Percentiles rank a stretch among this genome's conserved stretches.
Conservation (phyloP, 2,888 invertebrate genomes). For the Choristoneura rosaceana region DNA sequence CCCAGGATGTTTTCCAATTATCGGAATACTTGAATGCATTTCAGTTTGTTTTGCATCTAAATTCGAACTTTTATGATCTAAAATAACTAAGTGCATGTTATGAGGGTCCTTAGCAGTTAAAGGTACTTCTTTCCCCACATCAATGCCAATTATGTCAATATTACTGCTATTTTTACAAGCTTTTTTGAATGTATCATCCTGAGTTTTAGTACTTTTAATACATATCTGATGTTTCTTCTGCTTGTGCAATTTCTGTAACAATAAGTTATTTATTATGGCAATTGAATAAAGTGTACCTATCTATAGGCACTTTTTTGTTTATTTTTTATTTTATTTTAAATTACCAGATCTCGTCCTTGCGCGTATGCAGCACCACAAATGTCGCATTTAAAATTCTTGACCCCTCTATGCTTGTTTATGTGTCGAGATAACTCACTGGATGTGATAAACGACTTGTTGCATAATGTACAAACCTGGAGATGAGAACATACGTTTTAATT, state of each 20-base stretch:
- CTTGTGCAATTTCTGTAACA: slow-evolving; percentile 76
- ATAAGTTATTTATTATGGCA: slow-evolving; percentile 9
- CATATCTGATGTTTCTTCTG: slow-evolving; percentile 69
- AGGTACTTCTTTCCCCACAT: slow-evolving; percentile 67
- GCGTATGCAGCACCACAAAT: slow-evolving; percentile 84
- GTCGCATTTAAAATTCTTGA: slow-evolving; percentile 86
- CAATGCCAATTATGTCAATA: slow-evolving; percentile 73
- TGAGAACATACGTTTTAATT: neutral
- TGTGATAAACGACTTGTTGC: slow-evolving; percentile 86
- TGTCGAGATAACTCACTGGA: slow-evolving; percentile 87
- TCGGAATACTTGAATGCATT: slow-evolving; percentile 11
- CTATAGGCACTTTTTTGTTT: too few species aligned
- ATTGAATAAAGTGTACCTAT: too few species aligned
- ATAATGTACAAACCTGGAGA: slow-evolving; percentile 81
- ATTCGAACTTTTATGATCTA: slow-evolving; percentile 17
- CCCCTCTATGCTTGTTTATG: slow-evolving; percentile 85
- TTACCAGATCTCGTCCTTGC: slow-evolving; percentile 84
- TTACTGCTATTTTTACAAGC: slow-evolving; percentile 54
- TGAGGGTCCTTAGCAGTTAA: slow-evolving; percentile 52
- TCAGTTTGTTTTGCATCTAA: slow-evolving; percentile 24
- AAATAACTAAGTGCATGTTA: slow-evolving; percentile 9
- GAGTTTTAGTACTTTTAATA: slow-evolving; percentile 52
- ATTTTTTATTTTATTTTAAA: too few species aligned
- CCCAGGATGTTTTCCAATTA: slow-evolving; percentile 39
- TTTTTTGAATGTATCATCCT: slow-evolving; percentile 58